Evolutionary conservation across 2,113 vertebrate species (phyloP), one percentile per base, ranked within the genome.

Genomic region (Tenebrosternarchus preto): DNA sequence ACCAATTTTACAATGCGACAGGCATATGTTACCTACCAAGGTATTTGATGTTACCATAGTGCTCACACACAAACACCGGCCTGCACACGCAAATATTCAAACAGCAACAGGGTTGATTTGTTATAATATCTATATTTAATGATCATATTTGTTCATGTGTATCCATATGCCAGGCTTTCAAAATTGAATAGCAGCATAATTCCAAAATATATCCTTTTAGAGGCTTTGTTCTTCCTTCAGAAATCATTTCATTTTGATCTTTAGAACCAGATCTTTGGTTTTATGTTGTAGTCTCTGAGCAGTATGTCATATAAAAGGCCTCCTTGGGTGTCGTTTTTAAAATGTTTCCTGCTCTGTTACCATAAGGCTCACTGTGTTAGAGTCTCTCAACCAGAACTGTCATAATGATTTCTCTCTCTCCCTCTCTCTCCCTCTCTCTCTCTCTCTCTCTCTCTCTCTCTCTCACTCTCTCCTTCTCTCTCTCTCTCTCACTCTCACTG

Each of bases 271-370:
- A 68, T 19, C n/a, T n/a, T n/a, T 82, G 20, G 46, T 64, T 75
- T 57, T 80, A 73, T 69, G 29, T 74, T 80, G 71, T 27, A 11
- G 76, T 46, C 43, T 79, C 71, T 67, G 31, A 56, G 73, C 78
- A 82, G 67, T 85, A 27, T 73, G 80, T 84, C 76, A 78, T 81
- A 78, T 80, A 75, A 72, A 85, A 74, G 53, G 73, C 76, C 76
- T 85, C 80, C 76, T 70, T 76, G 83, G 80, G 83, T 85, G 76
- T 82, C 80, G 59, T 82, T 82, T 85, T 80, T 79, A 82, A 82
- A 79, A 78, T 79, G 64, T 69, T 82, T 55, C 66, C 76, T 75
- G 71, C 79, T 83, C 63, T 29, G 64, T 81, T 78, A 57, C 4
- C 80, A 69, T 68, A 84, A 83, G 78, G 61, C 70, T 73, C 78